phyloP scores from a whole-genome alignment of 2,888 invertebrate species.

The Dryomyza anilis region DNA sequence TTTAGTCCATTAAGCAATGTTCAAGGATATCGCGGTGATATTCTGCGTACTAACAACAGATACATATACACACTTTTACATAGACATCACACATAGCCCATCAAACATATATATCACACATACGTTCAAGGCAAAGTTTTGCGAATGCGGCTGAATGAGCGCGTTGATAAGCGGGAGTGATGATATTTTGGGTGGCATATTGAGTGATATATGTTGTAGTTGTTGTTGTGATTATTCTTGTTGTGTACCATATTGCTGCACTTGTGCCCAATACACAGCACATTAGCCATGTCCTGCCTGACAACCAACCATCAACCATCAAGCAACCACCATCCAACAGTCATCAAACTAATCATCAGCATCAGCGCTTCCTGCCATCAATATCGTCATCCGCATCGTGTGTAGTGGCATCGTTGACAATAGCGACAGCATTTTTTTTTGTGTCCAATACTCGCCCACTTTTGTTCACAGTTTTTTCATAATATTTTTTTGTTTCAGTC shows the following conservation, averaged over 20 bases:
- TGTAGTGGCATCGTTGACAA: neutral
- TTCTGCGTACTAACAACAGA: too few relatives aligned
- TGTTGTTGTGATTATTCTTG: neutral
- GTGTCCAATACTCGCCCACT: too few relatives aligned
- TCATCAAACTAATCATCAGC: neutral
- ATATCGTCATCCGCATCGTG: neutral
- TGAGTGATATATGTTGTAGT: neutral
- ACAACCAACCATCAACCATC: neutral
- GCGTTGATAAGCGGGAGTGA: neutral
- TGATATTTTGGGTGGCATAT: neutral
- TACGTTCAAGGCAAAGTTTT: too few relatives aligned
- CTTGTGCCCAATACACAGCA: neutral
- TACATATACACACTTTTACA: too few relatives aligned
- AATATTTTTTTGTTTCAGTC: neutral
- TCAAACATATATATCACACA: too few relatives aligned
- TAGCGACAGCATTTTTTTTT: neutral
- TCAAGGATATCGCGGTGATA: conserved; percentile 6
- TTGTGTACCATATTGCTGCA: neutral
- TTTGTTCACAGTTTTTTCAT: too few relatives aligned
- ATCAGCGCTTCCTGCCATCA: neutral
- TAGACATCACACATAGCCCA: too few relatives aligned
- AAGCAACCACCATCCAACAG: neutral
- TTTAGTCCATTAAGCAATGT: conserved; percentile 19
- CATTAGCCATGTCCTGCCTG: neutral
- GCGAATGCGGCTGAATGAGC: neutral